These are phyloP conservation scores for Synanthedon formicaeformis DNA, from an alignment of 2,888 invertebrate genomes.

Conservation along the genomic window DNA sequence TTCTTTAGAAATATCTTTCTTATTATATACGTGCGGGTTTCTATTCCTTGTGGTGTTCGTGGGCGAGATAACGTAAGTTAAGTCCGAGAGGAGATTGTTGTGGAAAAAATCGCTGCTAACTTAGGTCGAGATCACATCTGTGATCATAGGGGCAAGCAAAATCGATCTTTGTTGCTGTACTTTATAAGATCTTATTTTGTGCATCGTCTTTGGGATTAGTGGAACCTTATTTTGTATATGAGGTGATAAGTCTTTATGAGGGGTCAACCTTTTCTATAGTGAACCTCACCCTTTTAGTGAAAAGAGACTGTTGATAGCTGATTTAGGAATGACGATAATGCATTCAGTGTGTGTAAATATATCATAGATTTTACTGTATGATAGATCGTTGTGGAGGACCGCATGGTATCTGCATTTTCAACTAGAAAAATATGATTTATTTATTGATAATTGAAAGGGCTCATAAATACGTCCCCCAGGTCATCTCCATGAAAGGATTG, in stretches of 20 bases:
- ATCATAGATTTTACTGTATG: constrained; percentile 64
- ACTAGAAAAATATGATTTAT: constrained; percentile 12
- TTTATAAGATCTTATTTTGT: constrained; percentile 32
- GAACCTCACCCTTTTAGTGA: constrained; percentile 69
- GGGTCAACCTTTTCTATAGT: constrained; percentile 71
- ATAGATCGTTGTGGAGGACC: constrained; percentile 48
- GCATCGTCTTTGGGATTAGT: constrained; percentile 44
- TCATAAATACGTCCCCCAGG: constrained; percentile 15
- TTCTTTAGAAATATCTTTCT: constrained; percentile 71
- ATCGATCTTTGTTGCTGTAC: constrained; percentile 35
- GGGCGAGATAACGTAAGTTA: constrained; percentile 69
- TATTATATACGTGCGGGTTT: constrained; percentile 70
- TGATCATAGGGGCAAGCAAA: constrained; percentile 22
- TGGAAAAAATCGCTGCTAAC: constrained; percentile 67
- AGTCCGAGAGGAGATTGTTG: constrained; percentile 70
- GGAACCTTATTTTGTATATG: constrained; percentile 70
- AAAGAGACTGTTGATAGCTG: constrained; percentile 71
- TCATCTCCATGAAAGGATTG: constrained; percentile 32
- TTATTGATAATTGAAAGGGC: constrained; percentile 6
- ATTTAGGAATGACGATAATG: constrained; percentile 69
- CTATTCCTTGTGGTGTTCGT: constrained; percentile 66
- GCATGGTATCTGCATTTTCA: constrained; percentile 17
- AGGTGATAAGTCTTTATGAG: constrained; percentile 72
- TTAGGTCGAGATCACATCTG: constrained; percentile 60
- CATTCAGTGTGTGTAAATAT: constrained; percentile 66